Evolutionary conservation across 2,888 invertebrate genomes (phyloP).

Genomic region (Drosophila prolongata): DNA sequence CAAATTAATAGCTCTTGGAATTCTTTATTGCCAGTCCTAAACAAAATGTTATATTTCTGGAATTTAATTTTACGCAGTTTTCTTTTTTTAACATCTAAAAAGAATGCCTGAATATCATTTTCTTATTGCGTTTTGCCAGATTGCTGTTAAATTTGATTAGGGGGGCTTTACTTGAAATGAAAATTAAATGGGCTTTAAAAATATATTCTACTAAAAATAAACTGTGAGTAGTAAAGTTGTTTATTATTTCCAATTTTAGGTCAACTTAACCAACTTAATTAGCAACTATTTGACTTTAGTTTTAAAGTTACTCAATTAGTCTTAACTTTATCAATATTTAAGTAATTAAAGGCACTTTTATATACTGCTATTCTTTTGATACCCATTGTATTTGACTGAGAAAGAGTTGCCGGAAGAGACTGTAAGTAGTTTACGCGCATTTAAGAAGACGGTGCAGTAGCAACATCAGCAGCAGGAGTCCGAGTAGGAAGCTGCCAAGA

Average conservation of each 20-base stretch:
- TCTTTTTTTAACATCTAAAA: not conserved
- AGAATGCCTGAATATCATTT: not conserved
- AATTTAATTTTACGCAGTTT: not conserved
- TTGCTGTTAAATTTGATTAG: too few relatives aligned
- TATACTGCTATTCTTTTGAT: conserved; percentile 4
- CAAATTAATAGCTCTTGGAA: conserved; percentile 42
- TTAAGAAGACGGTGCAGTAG: conserved; percentile 50
- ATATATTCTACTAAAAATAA: too few relatives aligned
- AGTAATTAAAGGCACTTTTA: too few relatives aligned
- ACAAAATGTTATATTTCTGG: not conserved
- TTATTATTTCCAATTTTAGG: too few relatives aligned
- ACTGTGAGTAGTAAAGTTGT: too few relatives aligned
- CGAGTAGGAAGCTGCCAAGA: conserved; percentile 34
- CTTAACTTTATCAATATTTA: too few relatives aligned
- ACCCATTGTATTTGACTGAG: conserved; percentile 15
- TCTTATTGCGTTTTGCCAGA: not conserved
- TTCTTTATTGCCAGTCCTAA: not conserved
- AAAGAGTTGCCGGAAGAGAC: conserved; percentile 55
- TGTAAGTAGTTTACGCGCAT: conserved; percentile 77
- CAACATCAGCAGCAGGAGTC: conserved; percentile 14
- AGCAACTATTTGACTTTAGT: too few relatives aligned
- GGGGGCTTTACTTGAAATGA: not conserved
- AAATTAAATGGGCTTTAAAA: not conserved
- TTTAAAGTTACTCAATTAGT: too few relatives aligned
- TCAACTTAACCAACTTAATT: too few relatives aligned